phyloP scores from a whole-genome alignment of 1,140 invertebrate genomes.

The Andricus grossulariae region DNA sequence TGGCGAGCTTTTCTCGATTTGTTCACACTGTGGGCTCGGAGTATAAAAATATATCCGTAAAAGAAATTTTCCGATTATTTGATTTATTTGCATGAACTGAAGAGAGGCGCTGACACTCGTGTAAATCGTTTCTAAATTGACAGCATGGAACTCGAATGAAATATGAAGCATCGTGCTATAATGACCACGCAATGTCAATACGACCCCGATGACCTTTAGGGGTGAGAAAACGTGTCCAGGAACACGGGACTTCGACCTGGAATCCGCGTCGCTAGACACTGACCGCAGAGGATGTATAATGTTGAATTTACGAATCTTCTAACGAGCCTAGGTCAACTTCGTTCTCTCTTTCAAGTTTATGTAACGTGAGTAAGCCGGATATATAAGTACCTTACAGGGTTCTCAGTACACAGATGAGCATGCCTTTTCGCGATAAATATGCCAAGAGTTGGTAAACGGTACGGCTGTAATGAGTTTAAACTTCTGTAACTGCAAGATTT shows the following conservation, averaged over 20 bases:
- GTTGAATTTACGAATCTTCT: slow-evolving; percentile 30
- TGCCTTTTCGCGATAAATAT: slow-evolving; percentile 15
- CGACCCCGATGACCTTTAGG: neutral
- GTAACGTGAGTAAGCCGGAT: slow-evolving; percentile 4
- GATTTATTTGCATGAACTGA: too few species aligned
- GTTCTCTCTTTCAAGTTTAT: slow-evolving; percentile 21
- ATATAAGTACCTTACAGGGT: neutral
- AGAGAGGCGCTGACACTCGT: neutral
- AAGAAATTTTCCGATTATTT: too few species aligned
- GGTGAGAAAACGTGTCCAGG: slow-evolving; percentile 6
- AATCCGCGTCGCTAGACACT: slow-evolving; percentile 2
- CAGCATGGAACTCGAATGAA: neutral
- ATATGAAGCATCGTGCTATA: slow-evolving; percentile 18
- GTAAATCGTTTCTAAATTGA: slow-evolving; percentile 20
- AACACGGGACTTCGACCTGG: slow-evolving; percentile 29
- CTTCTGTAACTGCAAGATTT: neutral
- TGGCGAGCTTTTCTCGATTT: too few species aligned
- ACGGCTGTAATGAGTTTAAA: slow-evolving; percentile 2
- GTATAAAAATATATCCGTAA: too few species aligned
- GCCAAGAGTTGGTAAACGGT: slow-evolving; percentile 5
- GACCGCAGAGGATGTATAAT: slow-evolving; percentile 7
- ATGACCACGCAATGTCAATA: slow-evolving; percentile 23
- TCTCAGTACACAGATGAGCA: slow-evolving; percentile 9
- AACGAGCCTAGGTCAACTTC: slow-evolving; percentile 30
- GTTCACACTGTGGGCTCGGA: too few species aligned